Evolutionary conservation across 2,888 invertebrate species (phyloP).

Genomic region (Platynereis dumerilii): DNA sequence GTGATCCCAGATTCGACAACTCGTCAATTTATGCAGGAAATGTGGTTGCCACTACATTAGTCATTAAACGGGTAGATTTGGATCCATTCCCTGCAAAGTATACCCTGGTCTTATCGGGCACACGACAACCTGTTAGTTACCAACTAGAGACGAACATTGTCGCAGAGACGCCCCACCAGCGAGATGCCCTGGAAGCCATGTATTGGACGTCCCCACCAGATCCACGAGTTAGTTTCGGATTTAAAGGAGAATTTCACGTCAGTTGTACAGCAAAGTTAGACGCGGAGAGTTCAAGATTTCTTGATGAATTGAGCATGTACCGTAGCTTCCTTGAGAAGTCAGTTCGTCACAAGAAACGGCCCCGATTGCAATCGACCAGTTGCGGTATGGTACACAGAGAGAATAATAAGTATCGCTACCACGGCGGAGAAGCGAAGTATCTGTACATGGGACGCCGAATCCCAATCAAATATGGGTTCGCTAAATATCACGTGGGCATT

Average conservation of each 20-base stretch:
- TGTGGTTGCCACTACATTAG: constrained; percentile 22
- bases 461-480: not conserved
- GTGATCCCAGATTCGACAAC: constrained; percentile 18
- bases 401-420: constrained; percentile 22
- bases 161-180: not conserved
- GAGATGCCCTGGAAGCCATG: constrained; percentile 22
- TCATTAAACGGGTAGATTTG: constrained; percentile 3
- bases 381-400: constrained; percentile 25
- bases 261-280: constrained; percentile 21
- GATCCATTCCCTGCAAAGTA: constrained; percentile 17
- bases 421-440: constrained; percentile 23
- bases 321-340: constrained; percentile 13
- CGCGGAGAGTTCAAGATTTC: constrained; percentile 16
- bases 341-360: not conserved
- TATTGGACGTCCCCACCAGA: constrained; percentile 20
- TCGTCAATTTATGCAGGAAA: constrained; percentile 18
- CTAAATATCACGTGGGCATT: constrained; percentile 20
- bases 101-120: constrained; percentile 10
- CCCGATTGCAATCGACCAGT: constrained; percentile 14
- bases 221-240: constrained; percentile 20
- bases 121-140: constrained; percentile 22
- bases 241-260: constrained; percentile 16
- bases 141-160: constrained; percentile 22
- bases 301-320: constrained; percentile 27
- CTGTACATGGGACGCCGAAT: constrained; percentile 8